Conservation (phyloP, 2,113 vertebrate species). For the Leptobrachium leishanense region DNA sequence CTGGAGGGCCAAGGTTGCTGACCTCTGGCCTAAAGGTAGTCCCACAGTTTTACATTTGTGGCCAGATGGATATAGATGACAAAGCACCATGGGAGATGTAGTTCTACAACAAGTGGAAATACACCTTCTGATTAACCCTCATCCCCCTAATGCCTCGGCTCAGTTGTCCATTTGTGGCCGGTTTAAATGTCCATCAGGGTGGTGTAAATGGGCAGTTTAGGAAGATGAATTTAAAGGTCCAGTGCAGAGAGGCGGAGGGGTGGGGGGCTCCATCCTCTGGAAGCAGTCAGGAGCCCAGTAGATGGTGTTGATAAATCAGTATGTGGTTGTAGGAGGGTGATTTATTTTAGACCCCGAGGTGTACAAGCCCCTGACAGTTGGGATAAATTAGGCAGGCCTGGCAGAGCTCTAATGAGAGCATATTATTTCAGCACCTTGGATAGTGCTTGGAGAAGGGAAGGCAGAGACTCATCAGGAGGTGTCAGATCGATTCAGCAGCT, state of each 20-base stretch:
- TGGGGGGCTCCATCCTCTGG: background rate
- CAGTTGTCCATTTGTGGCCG: background rate
- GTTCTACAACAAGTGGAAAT: too few species aligned
- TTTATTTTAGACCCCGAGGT: slow-evolving; percentile 95
- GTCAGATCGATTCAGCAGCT: slow-evolving; percentile 89
- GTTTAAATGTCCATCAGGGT: background rate
- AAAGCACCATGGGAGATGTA: too few species aligned
- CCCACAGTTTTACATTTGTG: too few species aligned
- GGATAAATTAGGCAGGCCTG: slow-evolving; percentile 93
- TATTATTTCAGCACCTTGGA: slow-evolving; percentile 89
- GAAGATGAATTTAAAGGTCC: background rate
- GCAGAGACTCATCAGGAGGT: slow-evolving; percentile 84
- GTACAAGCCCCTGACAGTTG: slow-evolving; percentile 91
- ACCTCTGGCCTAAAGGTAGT: too few species aligned
- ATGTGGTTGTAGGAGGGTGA: slow-evolving; percentile 71
- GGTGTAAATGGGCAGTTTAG: background rate
- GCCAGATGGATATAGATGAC: too few species aligned
- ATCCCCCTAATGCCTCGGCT: too few species aligned
- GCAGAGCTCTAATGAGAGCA: slow-evolving; percentile 92
- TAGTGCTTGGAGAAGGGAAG: slow-evolving; percentile 88
- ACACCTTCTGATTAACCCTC: too few species aligned
- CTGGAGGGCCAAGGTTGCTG: too few species aligned
- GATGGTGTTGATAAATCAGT: slow-evolving; percentile 95
- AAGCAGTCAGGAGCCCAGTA: slow-evolving; percentile 76
- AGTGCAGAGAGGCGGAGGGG: background rate